phyloP scores from a whole-genome alignment of 2,113 vertebrate genomes.

The Spheniscus mendiculus region DNA sequence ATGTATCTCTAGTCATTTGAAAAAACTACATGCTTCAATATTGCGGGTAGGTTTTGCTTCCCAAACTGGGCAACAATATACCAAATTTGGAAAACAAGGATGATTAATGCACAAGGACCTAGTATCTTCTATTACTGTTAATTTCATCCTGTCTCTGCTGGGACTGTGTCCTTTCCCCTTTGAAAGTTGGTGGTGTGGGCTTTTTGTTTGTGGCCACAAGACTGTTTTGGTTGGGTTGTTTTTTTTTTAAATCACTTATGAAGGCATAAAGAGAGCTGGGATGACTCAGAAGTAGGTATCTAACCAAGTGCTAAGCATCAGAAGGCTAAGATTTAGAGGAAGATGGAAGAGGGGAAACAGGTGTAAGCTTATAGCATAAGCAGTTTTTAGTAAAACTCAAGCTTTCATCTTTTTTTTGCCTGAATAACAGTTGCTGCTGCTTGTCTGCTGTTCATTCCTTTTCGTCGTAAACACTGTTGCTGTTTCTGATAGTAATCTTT shows the following conservation, averaged over 20 bases:
- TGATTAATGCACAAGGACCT: background rate
- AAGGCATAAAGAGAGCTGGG: background rate
- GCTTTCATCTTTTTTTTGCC: background rate
- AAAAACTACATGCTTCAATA: background rate
- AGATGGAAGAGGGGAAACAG: background rate
- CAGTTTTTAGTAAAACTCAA: background rate
- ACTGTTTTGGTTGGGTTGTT: too few relatives aligned
- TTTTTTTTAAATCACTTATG: accelerated
- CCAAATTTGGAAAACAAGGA: background rate
- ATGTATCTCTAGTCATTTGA: background rate
- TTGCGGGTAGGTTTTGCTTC: background rate
- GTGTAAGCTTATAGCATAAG: background rate
- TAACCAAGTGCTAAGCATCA: background rate
- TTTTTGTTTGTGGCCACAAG: background rate
- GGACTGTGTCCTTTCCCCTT: background rate
- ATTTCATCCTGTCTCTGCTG: background rate
- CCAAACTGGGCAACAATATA: background rate
- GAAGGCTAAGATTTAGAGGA: background rate
- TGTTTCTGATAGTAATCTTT: background rate
- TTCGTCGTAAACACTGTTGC: background rate
- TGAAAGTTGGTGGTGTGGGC: background rate
- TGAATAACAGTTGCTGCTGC: background rate
- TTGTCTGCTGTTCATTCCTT: background rate
- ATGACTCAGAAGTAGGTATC: background rate
- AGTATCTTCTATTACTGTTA: background rate